Base-by-base conservation (phyloP, 1,140 invertebrate genomes). In the Neocloeon triangulifer region DNA sequence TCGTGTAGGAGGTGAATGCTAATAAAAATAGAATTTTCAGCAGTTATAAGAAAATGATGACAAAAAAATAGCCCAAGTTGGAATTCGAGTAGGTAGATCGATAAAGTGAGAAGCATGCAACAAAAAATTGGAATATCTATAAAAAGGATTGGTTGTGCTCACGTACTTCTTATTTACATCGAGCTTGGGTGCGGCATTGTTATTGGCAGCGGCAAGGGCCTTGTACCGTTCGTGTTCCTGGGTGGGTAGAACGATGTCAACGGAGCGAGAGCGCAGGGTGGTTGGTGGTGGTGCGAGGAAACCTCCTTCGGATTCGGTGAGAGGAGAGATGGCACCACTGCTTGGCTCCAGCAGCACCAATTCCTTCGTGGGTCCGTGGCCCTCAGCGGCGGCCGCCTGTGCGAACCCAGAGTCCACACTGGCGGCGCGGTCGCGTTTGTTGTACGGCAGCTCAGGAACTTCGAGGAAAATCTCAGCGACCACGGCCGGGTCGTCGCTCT, bases 241-340 rank as follows among this genome's bases (percentile, higher is more conserved):
- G 1, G 81, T 88, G 1, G 84, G 82, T 33, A 91, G 54, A 9
- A 80, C 79, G 36, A 89, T 85, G 49, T 91, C 82, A 25, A 89
- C 81, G 18, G 80, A 86, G 34, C 79, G 66, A 4, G 82, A 88
- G n/a, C 84, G 59, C 3, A 70, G 60, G 3, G 27, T 16, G 27
- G 27, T 29, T n/a, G n/a, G n/a, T n/a, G n/a, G n/a, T n/a, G n/a
- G n/a, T n/a, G n/a, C n/a, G n/a, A n/a, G n/a, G n/a, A n/a, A n/a
- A n/a, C n/a, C n/a, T n/a, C n/a, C n/a, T n/a, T n/a, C n/a, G n/a
- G n/a, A n/a, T n/a, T n/a, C n/a, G n/a, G n/a, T n/a, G n/a, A n/a
- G n/a, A n/a, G n/a, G n/a, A n/a, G n/a, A n/a, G n/a, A n/a, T n/a
- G n/a, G n/a, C n/a, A n/a, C n/a, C n/a, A n/a, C n/a, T n/a, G n/a